phyloP scores from a whole-genome alignment of 2,113 vertebrate genomes.

The Nyctereutes procyonoides region DNA sequence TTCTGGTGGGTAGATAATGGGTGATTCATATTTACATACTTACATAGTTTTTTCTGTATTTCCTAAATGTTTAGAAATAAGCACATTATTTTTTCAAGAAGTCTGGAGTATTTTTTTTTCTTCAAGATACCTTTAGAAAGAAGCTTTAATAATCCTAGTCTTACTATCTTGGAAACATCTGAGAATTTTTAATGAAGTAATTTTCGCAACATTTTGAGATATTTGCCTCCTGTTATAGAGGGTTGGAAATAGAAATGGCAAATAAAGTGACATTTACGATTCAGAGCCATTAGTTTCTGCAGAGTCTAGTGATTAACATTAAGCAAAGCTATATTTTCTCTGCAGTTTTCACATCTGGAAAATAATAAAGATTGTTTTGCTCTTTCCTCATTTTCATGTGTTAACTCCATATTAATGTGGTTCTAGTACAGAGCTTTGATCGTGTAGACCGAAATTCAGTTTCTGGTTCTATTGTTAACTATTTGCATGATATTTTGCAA shows the following conservation, averaged over 20 bases:
- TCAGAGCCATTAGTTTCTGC: neutral
- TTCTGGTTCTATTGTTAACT: neutral
- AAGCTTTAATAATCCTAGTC: neutral
- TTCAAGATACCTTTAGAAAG: neutral
- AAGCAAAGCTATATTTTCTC: neutral
- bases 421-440: neutral
- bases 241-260: slow-evolving; percentile 9
- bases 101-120: neutral
- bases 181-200: neutral
- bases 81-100: neutral
- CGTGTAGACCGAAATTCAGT: neutral
- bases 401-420: neutral
- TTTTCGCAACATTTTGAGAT: slow-evolving; percentile 36
- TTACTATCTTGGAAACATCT: neutral
- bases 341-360: slow-evolving; percentile 1
- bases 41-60: neutral
- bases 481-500: neutral
- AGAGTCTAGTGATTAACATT: neutral
- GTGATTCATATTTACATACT: slow-evolving; percentile 3
- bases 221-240: neutral
- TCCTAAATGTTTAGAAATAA: slow-evolving; percentile 14
- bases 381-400: neutral
- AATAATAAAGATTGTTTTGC: neutral
- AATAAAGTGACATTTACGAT: slow-evolving; percentile 1
- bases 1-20: neutral